Evolutionary conservation across 2,797 vertebrate species (phyloP).

Genomic region (Sebastiscus albofasciatus): DNA sequence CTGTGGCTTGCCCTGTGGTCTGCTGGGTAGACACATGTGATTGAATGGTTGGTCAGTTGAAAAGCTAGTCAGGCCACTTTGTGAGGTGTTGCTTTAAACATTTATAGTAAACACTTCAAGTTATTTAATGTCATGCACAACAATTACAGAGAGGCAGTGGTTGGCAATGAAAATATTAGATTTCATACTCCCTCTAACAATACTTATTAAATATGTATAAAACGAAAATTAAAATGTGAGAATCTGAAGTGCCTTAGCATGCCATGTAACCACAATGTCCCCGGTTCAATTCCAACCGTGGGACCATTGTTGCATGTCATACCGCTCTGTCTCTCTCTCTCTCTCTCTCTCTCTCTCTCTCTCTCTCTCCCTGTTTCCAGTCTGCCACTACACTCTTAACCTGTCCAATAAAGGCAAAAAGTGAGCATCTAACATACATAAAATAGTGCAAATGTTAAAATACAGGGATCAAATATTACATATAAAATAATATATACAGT

Average conservation of each 20-base stretch:
- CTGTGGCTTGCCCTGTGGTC: neutral
- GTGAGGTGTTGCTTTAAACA: constrained; percentile 10
- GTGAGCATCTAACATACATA: neutral
- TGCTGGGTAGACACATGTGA: constrained; percentile 5
- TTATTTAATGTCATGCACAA: neutral
- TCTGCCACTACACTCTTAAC: neutral
- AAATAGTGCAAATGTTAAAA: neutral
- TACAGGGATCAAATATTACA: neutral
- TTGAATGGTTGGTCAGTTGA: constrained; percentile 27
- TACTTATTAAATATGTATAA: neutral
- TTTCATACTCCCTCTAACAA: neutral
- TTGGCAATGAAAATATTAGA: neutral
- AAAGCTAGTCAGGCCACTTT: neutral
- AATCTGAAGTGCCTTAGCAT: neutral
- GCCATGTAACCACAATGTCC: neutral
- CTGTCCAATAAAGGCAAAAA: neutral
- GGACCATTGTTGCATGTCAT: too few species aligned
- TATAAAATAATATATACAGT: neutral
- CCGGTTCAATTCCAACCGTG: too few species aligned
- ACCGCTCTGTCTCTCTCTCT: neutral
- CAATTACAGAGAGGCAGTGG: neutral
- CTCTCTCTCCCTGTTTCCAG: neutral
- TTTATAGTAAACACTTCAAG: neutral
- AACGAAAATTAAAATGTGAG: neutral
- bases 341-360: neutral